Base-by-base conservation (phyloP, 2,888 invertebrate genomes). In the Congeria kusceri region DNA sequence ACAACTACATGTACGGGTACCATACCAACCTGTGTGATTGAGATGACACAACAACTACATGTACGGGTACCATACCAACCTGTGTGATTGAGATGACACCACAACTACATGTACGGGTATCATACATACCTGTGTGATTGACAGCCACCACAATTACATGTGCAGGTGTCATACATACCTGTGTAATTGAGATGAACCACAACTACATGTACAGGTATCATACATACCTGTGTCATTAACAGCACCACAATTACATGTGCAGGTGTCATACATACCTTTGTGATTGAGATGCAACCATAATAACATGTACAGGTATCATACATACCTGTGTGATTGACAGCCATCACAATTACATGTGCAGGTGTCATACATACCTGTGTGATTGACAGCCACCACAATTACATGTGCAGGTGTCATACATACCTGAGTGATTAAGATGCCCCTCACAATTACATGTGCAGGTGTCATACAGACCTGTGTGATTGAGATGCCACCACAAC, bases 21-120 rank as follows among this genome's bases (percentile, higher is more conserved):
- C n/a, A n/a, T n/a, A n/a, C n/a, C n/a, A n/a, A 97, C 93, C 93
- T 91, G 86, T 94, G 94, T 27, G 93, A 93, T 73, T 93, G 93
- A 59, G 92, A 92, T n/a, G 93, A 89, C 7, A 94, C 89, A 39
- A 1, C 9, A 7, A 15, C 9, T 9, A 39, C 39, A 11, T 39
- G 39, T 11, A 39, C 25, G n/a, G 56, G 5, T 56, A 25, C 3
- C 5, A 57, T 58, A 46, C 7, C 46, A 71, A 97, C 15, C 39
- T 7, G 39, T 39, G 39, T 39, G 39, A 93, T 73, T 93, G 93
- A 58, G 92, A 92, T 20, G 93, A 89, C 7, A 94, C 89, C 9
- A 91, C 87, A n/a, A 94, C 86, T 4, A 94, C 88, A 13, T 93
- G 83, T 7, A 91, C 71, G 5, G 92, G 93, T 3, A n/a, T n/a